phyloP scores from a whole-genome alignment of 2,113 vertebrate species.

The Colistium nudipinnis region DNA sequence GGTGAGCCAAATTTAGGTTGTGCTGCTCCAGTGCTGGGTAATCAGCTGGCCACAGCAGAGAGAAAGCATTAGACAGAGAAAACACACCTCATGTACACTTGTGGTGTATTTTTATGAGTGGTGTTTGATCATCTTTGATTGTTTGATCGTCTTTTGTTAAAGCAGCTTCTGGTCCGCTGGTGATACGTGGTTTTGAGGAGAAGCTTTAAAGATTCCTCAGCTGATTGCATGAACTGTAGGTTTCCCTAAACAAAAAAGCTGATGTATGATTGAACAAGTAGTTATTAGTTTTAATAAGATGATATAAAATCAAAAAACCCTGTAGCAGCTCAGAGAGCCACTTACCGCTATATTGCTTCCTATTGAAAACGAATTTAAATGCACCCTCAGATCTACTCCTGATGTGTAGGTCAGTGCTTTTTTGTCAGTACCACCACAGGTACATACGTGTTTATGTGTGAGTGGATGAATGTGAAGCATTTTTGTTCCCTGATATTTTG shows the following conservation, averaged over 20 bases:
- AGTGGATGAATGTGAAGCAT: not conserved
- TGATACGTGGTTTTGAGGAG: conserved; percentile 25
- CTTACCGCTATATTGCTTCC: not conserved
- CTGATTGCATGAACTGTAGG: conserved; percentile 9
- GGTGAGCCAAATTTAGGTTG: not conserved
- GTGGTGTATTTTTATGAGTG: too few species aligned
- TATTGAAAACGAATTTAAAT: not conserved
- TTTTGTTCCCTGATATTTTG: not conserved
- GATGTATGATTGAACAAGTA: too few species aligned
- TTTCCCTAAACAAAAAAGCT: not conserved
- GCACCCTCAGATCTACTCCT: not conserved
- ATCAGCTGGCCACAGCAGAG: not conserved
- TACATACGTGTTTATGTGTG: not conserved
- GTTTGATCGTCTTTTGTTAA: conserved; percentile 25
- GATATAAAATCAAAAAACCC: too few species aligned
- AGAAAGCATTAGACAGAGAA: too few species aligned
- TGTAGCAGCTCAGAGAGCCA: too few species aligned
- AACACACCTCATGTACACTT: too few species aligned
- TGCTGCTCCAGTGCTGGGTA: not conserved
- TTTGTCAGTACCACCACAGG: not conserved
- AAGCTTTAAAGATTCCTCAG: not conserved
- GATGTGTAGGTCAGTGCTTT: conserved; percentile 6
- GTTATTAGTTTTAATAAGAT: too few species aligned
- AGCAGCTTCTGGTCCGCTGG: not conserved
- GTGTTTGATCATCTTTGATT: conserved; percentile 10